Base-by-base conservation (phyloP, 1,140 invertebrate genomes). In the Brachionus rotundiformis region DNA sequence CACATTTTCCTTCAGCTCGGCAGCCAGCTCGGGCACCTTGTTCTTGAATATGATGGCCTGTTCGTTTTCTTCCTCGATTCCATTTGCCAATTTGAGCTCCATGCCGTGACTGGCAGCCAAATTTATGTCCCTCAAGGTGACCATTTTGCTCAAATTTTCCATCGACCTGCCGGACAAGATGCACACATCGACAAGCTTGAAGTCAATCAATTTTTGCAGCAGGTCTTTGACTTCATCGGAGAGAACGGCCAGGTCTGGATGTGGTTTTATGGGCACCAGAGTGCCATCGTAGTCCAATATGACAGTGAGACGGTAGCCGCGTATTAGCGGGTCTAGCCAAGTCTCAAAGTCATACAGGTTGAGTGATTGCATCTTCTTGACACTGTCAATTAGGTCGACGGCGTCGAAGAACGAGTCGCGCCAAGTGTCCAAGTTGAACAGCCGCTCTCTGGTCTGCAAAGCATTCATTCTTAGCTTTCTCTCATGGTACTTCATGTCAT, bases 271-370 rank as follows among this genome's bases (percentile, higher is more conserved):
- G 0, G 94, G 93, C 0, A 94, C 93, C 82, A 95, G 86, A 0
- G 94, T 95, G 19, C 94, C 94, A 85, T 95, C 94, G 85, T 95
- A 95, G 88, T 95, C 94, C 83, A 95, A 87, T 1, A 95, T 88
- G 1, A 95, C 92, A 29, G 92, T 92, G 82, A 93, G 92, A 79
- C 93, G 93, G 83, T 95, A 93, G 86, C 94, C 94, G 87, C 93
- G 93, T 85, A 84, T 83, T 39, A 86, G 82, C 63, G 83, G 86
- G 29, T 83, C 84, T 81, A 83, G 27, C 59, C 80, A 68, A 29
- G 41, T 29, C 33, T 65, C 33, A 31, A 27, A 82, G 5, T 71
- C 77, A 19, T 44, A 63, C 16, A 49, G n/a, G 25, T 44, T 81
- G 3, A 81, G 16, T 8, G 76, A 81, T n/a, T 65, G 79, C 61